A percentile compares a stretch with the other conserved stretches of the same genome.
Evolutionary conservation across 1,140 invertebrate species (phyloP).

Genomic region (Drosophila bifasciata): DNA sequence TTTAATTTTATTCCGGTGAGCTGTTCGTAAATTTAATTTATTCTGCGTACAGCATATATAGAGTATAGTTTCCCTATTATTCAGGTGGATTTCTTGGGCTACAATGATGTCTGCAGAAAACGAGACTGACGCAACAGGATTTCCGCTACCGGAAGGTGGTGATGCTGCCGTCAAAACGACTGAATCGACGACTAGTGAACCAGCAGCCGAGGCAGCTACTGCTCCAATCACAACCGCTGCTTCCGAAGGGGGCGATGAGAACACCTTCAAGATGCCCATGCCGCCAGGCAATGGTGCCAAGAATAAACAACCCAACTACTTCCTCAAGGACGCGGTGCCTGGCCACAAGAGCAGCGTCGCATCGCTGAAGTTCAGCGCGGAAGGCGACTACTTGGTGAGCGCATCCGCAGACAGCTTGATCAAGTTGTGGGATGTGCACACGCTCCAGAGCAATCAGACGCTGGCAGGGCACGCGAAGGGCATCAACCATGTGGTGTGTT

Average conservation of each 20-base stretch:
- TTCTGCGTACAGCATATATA: too few relatives aligned
- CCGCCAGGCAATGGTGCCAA: background rate
- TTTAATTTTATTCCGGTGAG: too few relatives aligned
- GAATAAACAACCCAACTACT: slow-evolving; percentile 33
- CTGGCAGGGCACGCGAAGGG: slow-evolving; percentile 44
- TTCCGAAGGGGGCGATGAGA: background rate
- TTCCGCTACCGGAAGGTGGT: too few relatives aligned
- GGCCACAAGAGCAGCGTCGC: slow-evolving; percentile 39
- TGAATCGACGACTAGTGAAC: too few relatives aligned
- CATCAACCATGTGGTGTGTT: slow-evolving; percentile 61
- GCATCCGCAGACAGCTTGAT: slow-evolving; percentile 43
- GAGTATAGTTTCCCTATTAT: too few relatives aligned
- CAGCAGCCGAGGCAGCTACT: too few relatives aligned
- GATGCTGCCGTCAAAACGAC: too few relatives aligned
- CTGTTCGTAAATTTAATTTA: too few relatives aligned
- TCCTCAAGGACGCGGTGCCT: slow-evolving; percentile 12
- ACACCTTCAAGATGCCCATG: slow-evolving; percentile 40
- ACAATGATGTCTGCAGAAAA: background rate
- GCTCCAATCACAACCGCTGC: too few relatives aligned
- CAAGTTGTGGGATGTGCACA: slow-evolving; percentile 49
- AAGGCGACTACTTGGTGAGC: slow-evolving; percentile 43
- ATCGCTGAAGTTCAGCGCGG: slow-evolving; percentile 37
- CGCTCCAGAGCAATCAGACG: slow-evolving; percentile 9
- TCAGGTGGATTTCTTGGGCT: too few relatives aligned
- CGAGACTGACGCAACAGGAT: background rate